phyloP scores from a whole-genome alignment of 2,113 vertebrate genomes.

The Oreochromis spilurus region DNA sequence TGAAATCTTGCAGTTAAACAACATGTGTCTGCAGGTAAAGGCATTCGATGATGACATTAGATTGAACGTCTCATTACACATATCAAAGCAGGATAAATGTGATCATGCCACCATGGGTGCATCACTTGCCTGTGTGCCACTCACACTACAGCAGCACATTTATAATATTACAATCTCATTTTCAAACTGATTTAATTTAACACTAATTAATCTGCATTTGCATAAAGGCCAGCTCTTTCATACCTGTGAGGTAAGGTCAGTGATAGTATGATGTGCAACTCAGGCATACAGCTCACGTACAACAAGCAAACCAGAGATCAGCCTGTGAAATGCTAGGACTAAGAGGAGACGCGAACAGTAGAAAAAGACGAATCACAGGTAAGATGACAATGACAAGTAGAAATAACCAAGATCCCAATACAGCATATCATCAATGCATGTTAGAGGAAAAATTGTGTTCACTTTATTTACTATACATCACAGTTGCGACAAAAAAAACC shows the following conservation, averaged over 20 bases:
- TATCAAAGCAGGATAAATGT: background rate
- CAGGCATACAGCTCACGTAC: background rate
- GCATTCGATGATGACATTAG: background rate
- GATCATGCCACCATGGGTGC: background rate
- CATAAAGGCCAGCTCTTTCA: background rate
- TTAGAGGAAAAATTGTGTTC: background rate
- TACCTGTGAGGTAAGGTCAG: background rate
- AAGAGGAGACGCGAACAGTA: background rate
- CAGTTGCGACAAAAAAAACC: background rate
- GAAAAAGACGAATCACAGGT: background rate
- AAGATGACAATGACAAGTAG: background rate
- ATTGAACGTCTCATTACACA: slow-evolving; percentile 1
- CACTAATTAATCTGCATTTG: background rate
- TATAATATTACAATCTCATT: background rate
- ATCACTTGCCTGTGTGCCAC: background rate
- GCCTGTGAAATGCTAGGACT: background rate
- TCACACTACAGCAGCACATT: background rate
- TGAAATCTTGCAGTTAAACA: background rate
- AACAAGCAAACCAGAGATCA: background rate
- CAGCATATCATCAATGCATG: background rate
- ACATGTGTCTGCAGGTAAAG: background rate
- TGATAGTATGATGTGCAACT: background rate
- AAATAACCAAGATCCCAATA: background rate
- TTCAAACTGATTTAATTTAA: background rate
- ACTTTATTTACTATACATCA: background rate